These are phyloP conservation scores for Orthosia gothica DNA, from an alignment of 2,888 invertebrate species.

Conservation along the genomic window DNA sequence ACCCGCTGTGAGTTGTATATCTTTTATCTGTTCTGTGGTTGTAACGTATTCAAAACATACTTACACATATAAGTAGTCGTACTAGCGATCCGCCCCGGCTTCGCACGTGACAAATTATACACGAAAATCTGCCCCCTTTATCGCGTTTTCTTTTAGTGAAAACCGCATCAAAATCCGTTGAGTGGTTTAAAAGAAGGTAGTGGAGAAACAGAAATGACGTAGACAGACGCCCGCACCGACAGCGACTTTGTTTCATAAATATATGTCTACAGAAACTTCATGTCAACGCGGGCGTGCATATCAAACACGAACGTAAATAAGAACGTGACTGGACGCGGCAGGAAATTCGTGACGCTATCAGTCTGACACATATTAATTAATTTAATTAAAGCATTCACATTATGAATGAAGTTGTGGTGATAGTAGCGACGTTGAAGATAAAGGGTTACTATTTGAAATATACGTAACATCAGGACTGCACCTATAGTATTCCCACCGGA, in stretches of 20 bases:
- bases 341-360: slow-evolving; percentile 46
- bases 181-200: no score
- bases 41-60: slow-evolving; percentile 55
- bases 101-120: no score
- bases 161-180: no score
- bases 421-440: slow-evolving; percentile 34
- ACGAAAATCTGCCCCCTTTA: no score
- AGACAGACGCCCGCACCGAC: no score
- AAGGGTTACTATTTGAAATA: slow-evolving; percentile 13
- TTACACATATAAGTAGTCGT: neutral
- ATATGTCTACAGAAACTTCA: slow-evolving; percentile 17
- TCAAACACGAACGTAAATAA: slow-evolving; percentile 42
- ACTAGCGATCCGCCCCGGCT: neutral
- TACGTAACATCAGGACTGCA: no score
- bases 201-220: no score
- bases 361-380: slow-evolving; percentile 49
- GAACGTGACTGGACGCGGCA: slow-evolving; percentile 55
- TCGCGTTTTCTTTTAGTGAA: no score
- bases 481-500: no score
- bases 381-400: slow-evolving; percentile 48
- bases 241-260: neutral
- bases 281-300: slow-evolving; percentile 27
- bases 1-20: slow-evolving; percentile 34
- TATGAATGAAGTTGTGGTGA: slow-evolving; percentile 53
- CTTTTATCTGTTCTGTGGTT: no score